phyloP scores from a whole-genome alignment of 2,113 vertebrate genomes.

The Thunnus maccoyii region DNA sequence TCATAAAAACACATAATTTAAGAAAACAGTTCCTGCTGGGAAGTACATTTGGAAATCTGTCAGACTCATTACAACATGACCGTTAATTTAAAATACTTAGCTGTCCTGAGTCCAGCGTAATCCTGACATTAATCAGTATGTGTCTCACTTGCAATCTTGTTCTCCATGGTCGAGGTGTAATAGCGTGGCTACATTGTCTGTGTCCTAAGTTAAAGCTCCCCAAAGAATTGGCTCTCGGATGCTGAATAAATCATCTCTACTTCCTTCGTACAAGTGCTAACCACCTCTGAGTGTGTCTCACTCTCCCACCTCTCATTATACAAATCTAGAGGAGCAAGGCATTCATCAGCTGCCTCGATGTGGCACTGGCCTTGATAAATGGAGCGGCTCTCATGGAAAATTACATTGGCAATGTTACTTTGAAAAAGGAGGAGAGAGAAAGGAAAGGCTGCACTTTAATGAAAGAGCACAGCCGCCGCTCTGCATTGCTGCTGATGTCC shows the following conservation, averaged over 20 bases:
- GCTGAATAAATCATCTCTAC: conserved; percentile 76
- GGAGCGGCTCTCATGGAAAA: conserved; percentile 81
- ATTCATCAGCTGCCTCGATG: conserved; percentile 72
- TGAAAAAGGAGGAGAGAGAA: conserved; percentile 41
- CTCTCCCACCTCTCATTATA: conserved; percentile 79
- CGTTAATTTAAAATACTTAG: conserved; percentile 21
- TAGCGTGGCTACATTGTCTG: conserved; percentile 52
- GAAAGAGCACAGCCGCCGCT: conserved; percentile 64
- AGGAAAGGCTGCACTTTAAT: conserved; percentile 60
- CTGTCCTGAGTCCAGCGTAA: conserved; percentile 23
- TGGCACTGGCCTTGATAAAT: conserved; percentile 79
- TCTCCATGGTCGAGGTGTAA: conserved; percentile 50
- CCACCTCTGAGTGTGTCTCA: conserved; percentile 70
- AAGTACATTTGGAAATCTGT: background rate
- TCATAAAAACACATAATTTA: background rate
- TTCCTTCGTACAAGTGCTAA: conserved; percentile 69
- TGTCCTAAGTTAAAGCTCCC: conserved; percentile 72
- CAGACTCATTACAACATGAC: background rate
- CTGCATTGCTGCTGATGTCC: conserved; percentile 67
- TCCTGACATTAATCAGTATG: conserved; percentile 53
- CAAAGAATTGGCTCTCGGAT: conserved; percentile 60
- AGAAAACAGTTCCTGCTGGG: background rate
- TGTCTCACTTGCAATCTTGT: conserved; percentile 52
- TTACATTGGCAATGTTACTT: conserved; percentile 77
- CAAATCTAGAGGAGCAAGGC: conserved; percentile 75